phyloP scores from a whole-genome alignment of 1,140 invertebrate species.

The Tigriopus japonicus region DNA sequence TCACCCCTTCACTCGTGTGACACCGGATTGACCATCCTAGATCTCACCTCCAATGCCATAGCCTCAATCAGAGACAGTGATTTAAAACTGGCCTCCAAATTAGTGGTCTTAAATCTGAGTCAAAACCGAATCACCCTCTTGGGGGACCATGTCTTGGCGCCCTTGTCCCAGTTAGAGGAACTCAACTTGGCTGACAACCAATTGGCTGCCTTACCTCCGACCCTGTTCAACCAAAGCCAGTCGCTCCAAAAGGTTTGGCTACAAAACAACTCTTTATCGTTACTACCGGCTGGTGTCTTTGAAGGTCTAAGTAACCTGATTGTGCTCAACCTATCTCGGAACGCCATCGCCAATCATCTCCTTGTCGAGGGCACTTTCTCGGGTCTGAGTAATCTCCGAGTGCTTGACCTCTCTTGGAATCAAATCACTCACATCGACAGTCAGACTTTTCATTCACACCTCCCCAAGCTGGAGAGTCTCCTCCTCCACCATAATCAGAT shows the following conservation, averaged over 20 bases:
- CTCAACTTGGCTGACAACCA: slow-evolving; percentile 1
- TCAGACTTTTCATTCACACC: slow-evolving; percentile 39
- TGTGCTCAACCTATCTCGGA: slow-evolving; percentile 40
- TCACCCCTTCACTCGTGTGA: slow-evolving; percentile 30
- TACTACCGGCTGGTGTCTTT: slow-evolving; percentile 59
- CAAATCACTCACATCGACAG: slow-evolving; percentile 51
- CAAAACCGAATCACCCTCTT: slow-evolving; percentile 38
- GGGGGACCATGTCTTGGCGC: slow-evolving; percentile 17
- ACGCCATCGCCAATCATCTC: neutral
- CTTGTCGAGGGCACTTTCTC: slow-evolving; percentile 43
- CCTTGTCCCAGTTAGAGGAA: slow-evolving; percentile 15
- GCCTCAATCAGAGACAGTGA: neutral
- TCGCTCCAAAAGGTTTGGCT: slow-evolving; percentile 53
- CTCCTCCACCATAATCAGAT: slow-evolving; percentile 57
- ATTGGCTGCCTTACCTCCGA: slow-evolving; percentile 29
- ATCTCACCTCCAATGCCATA: neutral
- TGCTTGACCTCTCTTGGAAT: slow-evolving; percentile 68
- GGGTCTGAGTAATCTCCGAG: slow-evolving; percentile 61
- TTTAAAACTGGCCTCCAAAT: slow-evolving; percentile 22
- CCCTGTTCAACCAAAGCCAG: slow-evolving; percentile 35
- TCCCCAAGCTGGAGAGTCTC: slow-evolving; percentile 59
- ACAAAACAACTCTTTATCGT: slow-evolving; percentile 41
- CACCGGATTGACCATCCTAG: neutral
- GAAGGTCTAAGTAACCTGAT: slow-evolving; percentile 46
- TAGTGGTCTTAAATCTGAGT: slow-evolving; percentile 43